These are phyloP conservation scores for Diarsia rubi DNA, from an alignment of 2,888 invertebrate genomes.

Conservation along the genomic window DNA sequence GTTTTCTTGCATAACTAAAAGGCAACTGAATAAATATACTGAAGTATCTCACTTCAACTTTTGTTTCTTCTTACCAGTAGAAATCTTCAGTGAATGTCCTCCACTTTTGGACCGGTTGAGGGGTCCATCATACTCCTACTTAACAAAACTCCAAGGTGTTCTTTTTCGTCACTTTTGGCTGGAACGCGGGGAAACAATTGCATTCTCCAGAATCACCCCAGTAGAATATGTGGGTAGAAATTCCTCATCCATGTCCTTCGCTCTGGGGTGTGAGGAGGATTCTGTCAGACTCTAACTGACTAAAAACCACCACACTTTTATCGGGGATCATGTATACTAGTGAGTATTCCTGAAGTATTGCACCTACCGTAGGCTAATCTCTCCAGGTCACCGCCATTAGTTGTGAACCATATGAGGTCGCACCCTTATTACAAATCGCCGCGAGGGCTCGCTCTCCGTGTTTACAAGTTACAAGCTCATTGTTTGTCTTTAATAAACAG, in stretches of 20 bases:
- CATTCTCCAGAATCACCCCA: background rate
- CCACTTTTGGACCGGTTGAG: background rate
- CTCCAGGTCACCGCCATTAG: conserved; percentile 25
- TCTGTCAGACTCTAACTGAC: too few species aligned
- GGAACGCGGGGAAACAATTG: background rate
- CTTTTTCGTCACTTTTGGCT: background rate
- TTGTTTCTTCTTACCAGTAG: background rate
- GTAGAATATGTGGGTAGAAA: background rate
- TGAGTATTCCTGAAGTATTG: too few species aligned
- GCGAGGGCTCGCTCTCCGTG: conserved; percentile 76
- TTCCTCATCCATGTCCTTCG: too few species aligned
- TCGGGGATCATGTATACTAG: too few species aligned
- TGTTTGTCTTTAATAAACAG: conserved; percentile 82
- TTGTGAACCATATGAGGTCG: conserved; percentile 34
- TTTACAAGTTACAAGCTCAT: conserved; percentile 74
- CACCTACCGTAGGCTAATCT: conserved; percentile 7
- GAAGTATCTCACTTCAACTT: background rate
- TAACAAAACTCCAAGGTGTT: background rate
- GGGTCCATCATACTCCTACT: background rate
- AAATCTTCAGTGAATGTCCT: background rate
- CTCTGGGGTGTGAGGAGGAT: too few species aligned
- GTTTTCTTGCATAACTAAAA: background rate
- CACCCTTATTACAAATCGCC: conserved; percentile 75
- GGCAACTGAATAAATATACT: background rate
- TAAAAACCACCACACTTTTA: too few species aligned